Evolutionary conservation across 2,888 invertebrate genomes (phyloP).

Genomic region (Napeogenes inachia): DNA sequence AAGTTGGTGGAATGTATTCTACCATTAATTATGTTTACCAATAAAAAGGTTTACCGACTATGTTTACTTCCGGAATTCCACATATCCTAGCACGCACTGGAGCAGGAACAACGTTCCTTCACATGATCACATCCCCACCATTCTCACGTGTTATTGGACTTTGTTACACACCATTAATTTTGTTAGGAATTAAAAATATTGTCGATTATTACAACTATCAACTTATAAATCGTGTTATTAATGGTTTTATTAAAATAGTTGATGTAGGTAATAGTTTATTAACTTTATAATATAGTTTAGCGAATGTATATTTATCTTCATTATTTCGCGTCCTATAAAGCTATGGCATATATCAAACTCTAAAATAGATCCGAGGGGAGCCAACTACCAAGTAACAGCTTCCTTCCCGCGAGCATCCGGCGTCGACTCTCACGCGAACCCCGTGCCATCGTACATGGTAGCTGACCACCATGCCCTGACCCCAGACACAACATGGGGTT

Average conservation of each 20-base stretch:
- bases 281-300: no score
- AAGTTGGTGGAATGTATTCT: no score
- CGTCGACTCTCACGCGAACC: constrained; percentile 70
- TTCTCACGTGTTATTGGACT: not conserved
- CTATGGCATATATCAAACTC: constrained; percentile 63
- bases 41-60: not conserved
- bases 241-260: no score
- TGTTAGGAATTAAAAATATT: no score
- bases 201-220: no score
- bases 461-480: constrained; percentile 35
- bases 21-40: no score
- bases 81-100: not conserved
- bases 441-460: constrained; percentile 38
- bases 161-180: no score
- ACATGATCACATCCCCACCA: not conserved
- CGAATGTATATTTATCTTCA: no score
- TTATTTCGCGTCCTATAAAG: constrained; percentile 44
- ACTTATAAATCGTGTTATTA: no score
- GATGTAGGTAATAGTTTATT: no score
- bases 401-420: constrained; percentile 76
- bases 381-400: constrained; percentile 72
- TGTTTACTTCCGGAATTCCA: not conserved
- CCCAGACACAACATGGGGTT: not conserved
- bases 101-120: constrained; percentile 1
- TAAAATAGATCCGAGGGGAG: constrained; percentile 76